phyloP scores from a whole-genome alignment of 2,797 vertebrate species.

The Orientallactaga sibirica region DNA sequence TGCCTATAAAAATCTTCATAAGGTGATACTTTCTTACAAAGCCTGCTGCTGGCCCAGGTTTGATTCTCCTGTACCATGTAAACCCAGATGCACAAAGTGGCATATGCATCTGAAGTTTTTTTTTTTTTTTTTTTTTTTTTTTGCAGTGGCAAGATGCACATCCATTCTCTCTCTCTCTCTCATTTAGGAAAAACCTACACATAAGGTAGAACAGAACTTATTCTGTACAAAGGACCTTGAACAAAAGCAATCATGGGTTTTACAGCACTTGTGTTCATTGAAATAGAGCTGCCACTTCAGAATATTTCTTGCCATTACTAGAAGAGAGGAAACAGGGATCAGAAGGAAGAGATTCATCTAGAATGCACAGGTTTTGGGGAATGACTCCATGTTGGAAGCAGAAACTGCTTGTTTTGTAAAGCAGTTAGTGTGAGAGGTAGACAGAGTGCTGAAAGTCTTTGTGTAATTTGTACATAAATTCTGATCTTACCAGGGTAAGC shows the following conservation, averaged over 20 bases:
- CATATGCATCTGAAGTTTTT: too few species aligned
- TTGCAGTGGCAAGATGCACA: too few species aligned
- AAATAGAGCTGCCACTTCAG: not conserved
- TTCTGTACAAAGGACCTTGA: constrained; percentile 12
- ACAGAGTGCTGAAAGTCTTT: constrained; percentile 5
- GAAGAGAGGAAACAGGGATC: not conserved
- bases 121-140: too few species aligned
- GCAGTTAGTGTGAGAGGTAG: not conserved
- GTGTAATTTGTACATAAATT: not conserved
- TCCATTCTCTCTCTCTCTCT: too few species aligned
- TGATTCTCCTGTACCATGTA: too few species aligned
- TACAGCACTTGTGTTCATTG: not conserved
- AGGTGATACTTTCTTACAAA: not conserved
- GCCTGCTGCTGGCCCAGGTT: too few species aligned
- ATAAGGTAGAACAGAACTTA: too few species aligned
- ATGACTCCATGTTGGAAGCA: not conserved
- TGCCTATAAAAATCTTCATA: not conserved
- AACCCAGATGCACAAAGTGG: too few species aligned
- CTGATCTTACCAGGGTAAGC: not conserved
- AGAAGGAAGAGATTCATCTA: not conserved
- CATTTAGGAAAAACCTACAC: too few species aligned
- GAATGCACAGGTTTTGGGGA: not conserved
- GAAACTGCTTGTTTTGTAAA: not conserved
- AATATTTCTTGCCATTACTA: constrained; percentile 16
- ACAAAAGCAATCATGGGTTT: constrained; percentile 26